Percentiles rank a stretch among this genome's conserved stretches.
Conservation (phyloP, 2,888 invertebrate genomes). For the Lasioglossum leucozonium region DNA sequence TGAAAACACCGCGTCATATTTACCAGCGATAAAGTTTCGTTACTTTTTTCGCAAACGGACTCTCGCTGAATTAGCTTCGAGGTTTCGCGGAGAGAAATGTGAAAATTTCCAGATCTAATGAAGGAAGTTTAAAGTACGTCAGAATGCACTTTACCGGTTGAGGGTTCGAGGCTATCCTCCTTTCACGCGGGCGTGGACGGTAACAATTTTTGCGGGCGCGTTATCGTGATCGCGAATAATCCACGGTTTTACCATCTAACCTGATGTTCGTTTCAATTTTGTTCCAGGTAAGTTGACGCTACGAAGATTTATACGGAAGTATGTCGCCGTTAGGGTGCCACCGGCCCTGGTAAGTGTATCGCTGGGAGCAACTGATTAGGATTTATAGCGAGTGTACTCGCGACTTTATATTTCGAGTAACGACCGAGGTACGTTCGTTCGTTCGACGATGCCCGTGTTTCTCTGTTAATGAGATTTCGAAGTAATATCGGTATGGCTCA, state of each 20-base stretch:
- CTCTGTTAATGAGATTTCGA: neutral
- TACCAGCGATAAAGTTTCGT: neutral
- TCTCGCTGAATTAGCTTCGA: neutral
- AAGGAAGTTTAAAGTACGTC: neutral
- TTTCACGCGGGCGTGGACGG: slow-evolving; percentile 4
- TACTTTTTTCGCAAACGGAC: neutral
- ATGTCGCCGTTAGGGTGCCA: neutral
- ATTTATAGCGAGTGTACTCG: neutral
- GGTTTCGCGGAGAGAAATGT: neutral
- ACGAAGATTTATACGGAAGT: slow-evolving; percentile 31
- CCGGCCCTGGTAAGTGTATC: slow-evolving; percentile 39
- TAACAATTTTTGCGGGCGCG: slow-evolving; percentile 15
- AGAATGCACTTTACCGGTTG: neutral
- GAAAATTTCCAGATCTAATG: neutral
- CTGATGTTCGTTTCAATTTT: slow-evolving; percentile 54
- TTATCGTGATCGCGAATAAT: slow-evolving; percentile 22
- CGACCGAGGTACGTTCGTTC: neutral
- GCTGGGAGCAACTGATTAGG: neutral
- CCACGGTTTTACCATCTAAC: slow-evolving; percentile 15
- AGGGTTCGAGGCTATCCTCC: slow-evolving; percentile 42
- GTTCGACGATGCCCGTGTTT: neutral
- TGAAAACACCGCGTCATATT: neutral
- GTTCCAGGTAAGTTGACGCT: slow-evolving; percentile 76
- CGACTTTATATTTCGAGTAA: neutral
- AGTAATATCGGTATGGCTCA: neutral